Conservation (phyloP, 1,140 invertebrate genomes). For the Solen grandis region DNA sequence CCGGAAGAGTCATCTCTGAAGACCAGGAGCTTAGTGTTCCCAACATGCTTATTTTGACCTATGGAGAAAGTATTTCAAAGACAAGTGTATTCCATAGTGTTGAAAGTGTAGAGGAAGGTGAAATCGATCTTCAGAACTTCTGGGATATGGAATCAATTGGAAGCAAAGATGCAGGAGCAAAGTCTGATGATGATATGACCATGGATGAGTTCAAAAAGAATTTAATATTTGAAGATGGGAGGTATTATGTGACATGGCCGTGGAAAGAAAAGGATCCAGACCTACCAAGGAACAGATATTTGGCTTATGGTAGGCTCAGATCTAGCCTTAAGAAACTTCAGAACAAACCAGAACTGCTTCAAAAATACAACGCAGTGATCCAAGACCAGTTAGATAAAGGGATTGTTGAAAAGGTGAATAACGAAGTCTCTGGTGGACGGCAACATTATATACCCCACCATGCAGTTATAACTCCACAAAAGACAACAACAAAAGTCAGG, state of each 20-base stretch:
- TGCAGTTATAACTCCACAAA: slow-evolving; percentile 18
- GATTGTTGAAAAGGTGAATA: slow-evolving; percentile 15
- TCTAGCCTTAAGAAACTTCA: background rate
- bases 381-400: slow-evolving; percentile 24
- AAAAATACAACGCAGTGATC: slow-evolving; percentile 32
- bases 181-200: background rate
- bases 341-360: slow-evolving; percentile 23
- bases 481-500: slow-evolving; percentile 32
- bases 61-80: slow-evolving; percentile 35
- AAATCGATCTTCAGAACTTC: slow-evolving; percentile 9
- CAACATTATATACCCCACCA: slow-evolving; percentile 49
- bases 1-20: background rate
- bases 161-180: background rate
- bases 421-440: too few relatives aligned
- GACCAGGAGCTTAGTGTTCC: background rate
- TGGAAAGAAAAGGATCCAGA: slow-evolving; percentile 1
- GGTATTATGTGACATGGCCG: too few relatives aligned
- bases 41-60: slow-evolving; percentile 29
- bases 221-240: background rate
- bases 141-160: slow-evolving; percentile 33
- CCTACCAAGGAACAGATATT: slow-evolving; percentile 4
- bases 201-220: slow-evolving; percentile 15
- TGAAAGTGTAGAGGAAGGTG: background rate
- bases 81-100: background rate
- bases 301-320: slow-evolving; percentile 17